These are phyloP conservation scores for Tinamus guttatus DNA, from an alignment of 2,113 vertebrate genomes.

Conservation along the genomic window DNA sequence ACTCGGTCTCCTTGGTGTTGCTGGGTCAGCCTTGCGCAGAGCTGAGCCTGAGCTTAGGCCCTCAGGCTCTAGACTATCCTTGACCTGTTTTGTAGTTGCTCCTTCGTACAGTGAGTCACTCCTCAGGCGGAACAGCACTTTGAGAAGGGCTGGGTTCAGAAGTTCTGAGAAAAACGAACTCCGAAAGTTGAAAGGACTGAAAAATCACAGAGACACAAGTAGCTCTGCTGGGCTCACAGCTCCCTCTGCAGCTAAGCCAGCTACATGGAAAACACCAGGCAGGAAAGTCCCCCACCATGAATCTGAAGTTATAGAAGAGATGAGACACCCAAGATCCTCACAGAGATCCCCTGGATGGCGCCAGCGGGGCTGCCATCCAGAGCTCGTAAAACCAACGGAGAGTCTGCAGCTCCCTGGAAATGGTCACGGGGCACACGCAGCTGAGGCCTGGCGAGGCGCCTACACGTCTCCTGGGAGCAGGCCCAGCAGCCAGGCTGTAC, in stretches of 20 bases:
- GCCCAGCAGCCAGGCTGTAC: neutral
- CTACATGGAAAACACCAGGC: accelerated
- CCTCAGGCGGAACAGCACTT: neutral
- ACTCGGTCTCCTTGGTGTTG: neutral
- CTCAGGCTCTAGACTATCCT: neutral
- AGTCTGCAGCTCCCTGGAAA: neutral
- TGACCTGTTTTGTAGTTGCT: too few relatives aligned
- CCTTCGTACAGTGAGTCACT: neutral
- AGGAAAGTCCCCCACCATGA: neutral
- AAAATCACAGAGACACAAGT: neutral
- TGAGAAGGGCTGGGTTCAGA: neutral
- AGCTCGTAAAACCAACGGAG: neutral
- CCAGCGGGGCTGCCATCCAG: neutral
- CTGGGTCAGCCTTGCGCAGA: neutral
- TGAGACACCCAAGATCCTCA: neutral
- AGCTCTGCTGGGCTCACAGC: neutral
- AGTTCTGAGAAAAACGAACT: neutral
- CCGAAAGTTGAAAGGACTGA: neutral
- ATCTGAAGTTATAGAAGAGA: neutral
- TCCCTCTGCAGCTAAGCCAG: slow-evolving; percentile 6
- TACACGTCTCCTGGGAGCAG: neutral
- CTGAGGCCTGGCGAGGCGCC: neutral
- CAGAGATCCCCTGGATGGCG: neutral
- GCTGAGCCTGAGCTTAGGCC: neutral
- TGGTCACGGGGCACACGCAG: neutral